Conservation (phyloP, 1,140 invertebrate genomes). For the Carcinoscorpius rotundicauda region DNA sequence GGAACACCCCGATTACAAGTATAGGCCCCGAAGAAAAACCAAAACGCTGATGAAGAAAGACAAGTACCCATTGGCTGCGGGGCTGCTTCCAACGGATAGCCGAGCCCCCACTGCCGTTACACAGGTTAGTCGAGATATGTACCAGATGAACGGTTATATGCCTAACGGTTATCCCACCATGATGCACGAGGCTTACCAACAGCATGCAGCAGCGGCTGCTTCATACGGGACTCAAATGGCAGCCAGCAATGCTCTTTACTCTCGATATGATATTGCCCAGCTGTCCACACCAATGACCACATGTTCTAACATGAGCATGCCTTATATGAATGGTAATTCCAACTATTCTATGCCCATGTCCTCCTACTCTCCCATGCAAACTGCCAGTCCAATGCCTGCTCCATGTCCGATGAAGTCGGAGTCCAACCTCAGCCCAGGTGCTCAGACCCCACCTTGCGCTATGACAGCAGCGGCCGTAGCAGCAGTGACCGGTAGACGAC, state of each 20-base stretch:
- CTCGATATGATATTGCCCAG: slow-evolving; percentile 27
- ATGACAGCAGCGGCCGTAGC: slow-evolving; percentile 26
- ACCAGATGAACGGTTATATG: slow-evolving; percentile 95
- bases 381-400: slow-evolving; percentile 51
- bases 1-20: slow-evolving; percentile 99
- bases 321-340: slow-evolving; percentile 65
- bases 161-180: slow-evolving; percentile 79
- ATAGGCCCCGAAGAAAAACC: slow-evolving; percentile 62
- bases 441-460: slow-evolving; percentile 28
- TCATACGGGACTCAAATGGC: slow-evolving; percentile 22
- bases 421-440: slow-evolving; percentile 58
- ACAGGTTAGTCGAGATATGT: slow-evolving; percentile 41
- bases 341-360: slow-evolving; percentile 49
- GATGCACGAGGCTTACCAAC: slow-evolving; percentile 51
- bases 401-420: slow-evolving; percentile 42
- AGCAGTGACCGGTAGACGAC: slow-evolving; percentile 35
- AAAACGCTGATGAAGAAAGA: slow-evolving; percentile 92
- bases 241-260: slow-evolving; percentile 17
- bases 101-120: slow-evolving; percentile 35
- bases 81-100: slow-evolving; percentile 33
- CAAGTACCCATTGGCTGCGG: slow-evolving; percentile 70
- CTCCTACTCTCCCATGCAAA: slow-evolving; percentile 31
- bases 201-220: slow-evolving; percentile 46
- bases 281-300: slow-evolving; percentile 41
- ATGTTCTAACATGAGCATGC: slow-evolving; percentile 34